These are phyloP conservation scores for Hydrolagus colliei DNA, from an alignment of 2,797 vertebrate genomes.

Conservation along the genomic window DNA sequence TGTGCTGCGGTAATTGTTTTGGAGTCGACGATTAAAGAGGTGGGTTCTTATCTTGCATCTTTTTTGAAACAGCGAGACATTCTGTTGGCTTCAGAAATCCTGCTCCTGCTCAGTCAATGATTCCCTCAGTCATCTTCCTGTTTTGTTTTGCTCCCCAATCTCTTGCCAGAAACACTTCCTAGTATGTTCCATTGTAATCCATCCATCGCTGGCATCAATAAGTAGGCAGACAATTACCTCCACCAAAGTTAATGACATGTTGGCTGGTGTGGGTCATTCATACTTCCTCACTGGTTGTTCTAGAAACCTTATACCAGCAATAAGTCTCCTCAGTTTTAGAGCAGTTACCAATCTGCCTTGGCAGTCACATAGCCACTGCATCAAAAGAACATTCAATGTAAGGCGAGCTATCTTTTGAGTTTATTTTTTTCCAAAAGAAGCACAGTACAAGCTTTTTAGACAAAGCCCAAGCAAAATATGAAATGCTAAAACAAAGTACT, in stretches of 20 bases:
- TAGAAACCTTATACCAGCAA: neutral
- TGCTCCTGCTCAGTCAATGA: neutral
- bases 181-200: neutral
- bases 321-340: neutral
- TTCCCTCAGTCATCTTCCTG: neutral
- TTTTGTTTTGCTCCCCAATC: neutral
- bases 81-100: neutral
- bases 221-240: neutral
- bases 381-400: neutral
- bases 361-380: neutral
- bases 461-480: no score
- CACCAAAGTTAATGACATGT: slow-evolving; percentile 1
- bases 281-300: neutral
- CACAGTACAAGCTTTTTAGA: no score
- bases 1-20: neutral
- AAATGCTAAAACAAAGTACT: no score
- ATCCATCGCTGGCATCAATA: neutral
- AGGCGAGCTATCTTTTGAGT: no score
- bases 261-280: neutral
- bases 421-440: no score
- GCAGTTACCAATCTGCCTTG: neutral
- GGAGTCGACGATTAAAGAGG: neutral
- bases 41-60: neutral
- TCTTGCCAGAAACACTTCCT: neutral
- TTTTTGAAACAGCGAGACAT: neutral